Conservation (phyloP, 2,113 vertebrate genomes). For the Petrocephalus zakoni region DNA sequence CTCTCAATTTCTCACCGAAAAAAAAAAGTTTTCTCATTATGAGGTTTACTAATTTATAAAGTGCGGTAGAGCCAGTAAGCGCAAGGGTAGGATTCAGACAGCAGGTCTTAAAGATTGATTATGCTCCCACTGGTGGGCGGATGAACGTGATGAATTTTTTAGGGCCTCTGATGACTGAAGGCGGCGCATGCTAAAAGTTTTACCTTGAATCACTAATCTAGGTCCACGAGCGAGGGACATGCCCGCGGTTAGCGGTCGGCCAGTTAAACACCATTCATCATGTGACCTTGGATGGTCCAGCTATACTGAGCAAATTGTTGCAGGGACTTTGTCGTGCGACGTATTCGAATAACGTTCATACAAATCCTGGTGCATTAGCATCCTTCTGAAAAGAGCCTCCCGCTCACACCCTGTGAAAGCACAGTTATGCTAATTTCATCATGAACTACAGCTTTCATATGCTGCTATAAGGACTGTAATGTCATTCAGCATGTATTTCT, state of each 20-base stretch:
- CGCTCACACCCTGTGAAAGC: neutral
- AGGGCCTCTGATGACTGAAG: slow-evolving; percentile 10
- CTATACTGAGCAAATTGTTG: neutral
- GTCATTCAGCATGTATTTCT: neutral
- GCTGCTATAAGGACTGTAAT: neutral
- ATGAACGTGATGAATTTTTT: neutral
- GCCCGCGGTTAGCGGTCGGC: neutral
- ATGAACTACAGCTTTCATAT: neutral
- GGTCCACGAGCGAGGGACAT: slow-evolving; percentile 4
- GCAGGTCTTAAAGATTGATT: slow-evolving; percentile 13
- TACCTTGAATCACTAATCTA: slow-evolving; percentile 22
- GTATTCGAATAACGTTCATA: neutral
- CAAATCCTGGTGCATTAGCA: neutral
- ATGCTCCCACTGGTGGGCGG: slow-evolving; percentile 16
- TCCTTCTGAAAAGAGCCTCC: neutral
- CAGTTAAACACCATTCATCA: slow-evolving; percentile 16
- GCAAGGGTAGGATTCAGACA: neutral
- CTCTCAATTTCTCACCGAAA: slow-evolving; percentile 10
- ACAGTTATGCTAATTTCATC: neutral
- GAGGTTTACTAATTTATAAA: slow-evolving; percentile 5
- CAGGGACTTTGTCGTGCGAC: neutral
- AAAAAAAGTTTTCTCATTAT: slow-evolving; percentile 1
- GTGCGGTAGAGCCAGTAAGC: neutral
- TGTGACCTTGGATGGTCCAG: slow-evolving; percentile 4
- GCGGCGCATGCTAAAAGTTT: neutral